phyloP scores from a whole-genome alignment of 2,797 vertebrate genomes.

The Aulostomus chinensis region DNA sequence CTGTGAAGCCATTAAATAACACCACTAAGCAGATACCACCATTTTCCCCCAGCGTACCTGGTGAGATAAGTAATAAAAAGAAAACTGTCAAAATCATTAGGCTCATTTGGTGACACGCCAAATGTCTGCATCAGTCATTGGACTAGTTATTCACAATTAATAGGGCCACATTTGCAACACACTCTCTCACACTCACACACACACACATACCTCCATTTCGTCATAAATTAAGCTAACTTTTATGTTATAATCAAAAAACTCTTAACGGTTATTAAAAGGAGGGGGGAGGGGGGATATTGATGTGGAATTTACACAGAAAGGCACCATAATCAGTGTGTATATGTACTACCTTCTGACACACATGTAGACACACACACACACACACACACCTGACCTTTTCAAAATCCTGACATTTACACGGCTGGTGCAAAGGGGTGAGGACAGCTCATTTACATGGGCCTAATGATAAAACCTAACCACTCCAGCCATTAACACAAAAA shows the following conservation, averaged over 20 bases:
- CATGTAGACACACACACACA: slow-evolving; percentile 8
- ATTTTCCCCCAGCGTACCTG: background rate
- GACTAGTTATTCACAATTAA: slow-evolving; percentile 32
- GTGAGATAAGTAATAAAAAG: slow-evolving; percentile 22
- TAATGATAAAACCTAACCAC: slow-evolving; percentile 56
- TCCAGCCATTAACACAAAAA: slow-evolving; percentile 64
- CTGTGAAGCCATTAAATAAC: slow-evolving; percentile 24
- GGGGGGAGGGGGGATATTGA: slow-evolving; percentile 35
- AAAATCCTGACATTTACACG: slow-evolving; percentile 76
- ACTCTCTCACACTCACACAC: slow-evolving; percentile 4
- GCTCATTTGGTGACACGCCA: slow-evolving; percentile 42
- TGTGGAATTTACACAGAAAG: slow-evolving; percentile 54
- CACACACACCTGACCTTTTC: slow-evolving; percentile 71
- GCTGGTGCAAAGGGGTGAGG: slow-evolving; percentile 44
- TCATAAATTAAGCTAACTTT: slow-evolving; percentile 52
- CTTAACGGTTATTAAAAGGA: too few relatives aligned
- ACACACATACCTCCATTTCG: slow-evolving; percentile 37
- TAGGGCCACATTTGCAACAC: slow-evolving; percentile 18
- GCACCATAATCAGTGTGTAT: background rate
- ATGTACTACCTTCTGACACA: too few relatives aligned
- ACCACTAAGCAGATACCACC: slow-evolving; percentile 18
- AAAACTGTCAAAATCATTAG: slow-evolving; percentile 35
- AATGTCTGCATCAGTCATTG: slow-evolving; percentile 35
- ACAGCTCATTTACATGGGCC: slow-evolving; percentile 66
- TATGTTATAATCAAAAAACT: slow-evolving; percentile 60